Conservation (phyloP, 2,797 vertebrate genomes). For the Anableps anableps region DNA sequence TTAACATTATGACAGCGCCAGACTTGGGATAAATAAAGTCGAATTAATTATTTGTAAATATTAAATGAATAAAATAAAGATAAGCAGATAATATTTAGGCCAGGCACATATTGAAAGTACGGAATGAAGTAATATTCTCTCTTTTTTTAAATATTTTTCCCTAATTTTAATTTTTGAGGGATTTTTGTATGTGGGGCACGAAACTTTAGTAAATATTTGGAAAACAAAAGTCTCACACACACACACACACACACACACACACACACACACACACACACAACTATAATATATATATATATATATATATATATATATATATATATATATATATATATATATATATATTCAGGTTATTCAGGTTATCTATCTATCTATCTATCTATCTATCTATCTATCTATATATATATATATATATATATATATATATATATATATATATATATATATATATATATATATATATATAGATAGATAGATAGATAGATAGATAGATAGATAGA, state of each 20-base stretch:
- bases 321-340: background rate
- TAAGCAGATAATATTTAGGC: constrained; percentile 85
- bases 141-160: background rate
- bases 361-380: no score
- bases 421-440: background rate
- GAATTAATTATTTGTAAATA: constrained; percentile 93
- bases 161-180: no score
- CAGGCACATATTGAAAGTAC: constrained; percentile 8
- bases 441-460: constrained; percentile 4
- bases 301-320: no score
- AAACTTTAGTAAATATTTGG: background rate
- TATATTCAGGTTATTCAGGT: no score
- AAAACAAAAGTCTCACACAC: no score
- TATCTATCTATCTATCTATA: no score
- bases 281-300: no score
- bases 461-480: constrained; percentile 1
- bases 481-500: background rate
- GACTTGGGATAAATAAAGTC: constrained; percentile 99
- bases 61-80: constrained; percentile 68
- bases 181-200: background rate
- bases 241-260: no score
- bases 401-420: no score
- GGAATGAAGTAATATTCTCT: background rate
- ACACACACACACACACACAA: no score
- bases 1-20: constrained; percentile 99